Percentiles rank a stretch among this genome's conserved stretches.
phyloP scores from a whole-genome alignment of 2,797 vertebrate genomes.

The Platyrinchus mystaceus region DNA sequence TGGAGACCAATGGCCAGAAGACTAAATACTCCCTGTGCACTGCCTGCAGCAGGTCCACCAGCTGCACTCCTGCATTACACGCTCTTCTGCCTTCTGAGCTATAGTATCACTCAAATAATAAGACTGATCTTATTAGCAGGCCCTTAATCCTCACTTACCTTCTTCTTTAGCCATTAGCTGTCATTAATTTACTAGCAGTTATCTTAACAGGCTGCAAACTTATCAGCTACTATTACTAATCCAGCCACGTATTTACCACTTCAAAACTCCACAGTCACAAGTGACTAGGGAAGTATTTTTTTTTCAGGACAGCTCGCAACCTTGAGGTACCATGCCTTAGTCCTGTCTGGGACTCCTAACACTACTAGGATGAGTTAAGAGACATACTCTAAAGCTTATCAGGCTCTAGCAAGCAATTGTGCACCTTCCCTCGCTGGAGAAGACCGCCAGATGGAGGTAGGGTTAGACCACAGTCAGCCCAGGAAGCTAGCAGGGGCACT shows the following conservation, averaged over 20 bases:
- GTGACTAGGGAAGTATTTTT: too few species aligned
- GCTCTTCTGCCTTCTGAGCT: not conserved
- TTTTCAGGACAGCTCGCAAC: not conserved
- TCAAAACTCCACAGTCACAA: not conserved
- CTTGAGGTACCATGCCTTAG: not conserved
- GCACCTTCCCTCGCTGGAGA: not conserved
- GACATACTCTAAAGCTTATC: not conserved
- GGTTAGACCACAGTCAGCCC: accelerated
- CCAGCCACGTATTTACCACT: accelerated
- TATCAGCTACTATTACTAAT: not conserved
- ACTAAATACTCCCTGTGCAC: accelerated
- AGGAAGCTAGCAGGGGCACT: not conserved
- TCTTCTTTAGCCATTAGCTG: not conserved
- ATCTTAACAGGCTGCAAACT: not conserved
- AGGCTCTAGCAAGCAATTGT: not conserved
- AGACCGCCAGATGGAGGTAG: accelerated
- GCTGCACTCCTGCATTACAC: not conserved
- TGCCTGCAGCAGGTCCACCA: accelerated
- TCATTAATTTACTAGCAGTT: not conserved
- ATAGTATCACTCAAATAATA: not conserved
- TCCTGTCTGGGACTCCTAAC: not conserved
- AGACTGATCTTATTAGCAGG: not conserved
- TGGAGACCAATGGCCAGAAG: accelerated
- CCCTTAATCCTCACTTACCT: not conserved
- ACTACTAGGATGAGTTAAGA: not conserved